These are phyloP conservation scores for Porites divaricata DNA, from an alignment of 92 coral and sea anemone genomes.

Conservation along the genomic window DNA sequence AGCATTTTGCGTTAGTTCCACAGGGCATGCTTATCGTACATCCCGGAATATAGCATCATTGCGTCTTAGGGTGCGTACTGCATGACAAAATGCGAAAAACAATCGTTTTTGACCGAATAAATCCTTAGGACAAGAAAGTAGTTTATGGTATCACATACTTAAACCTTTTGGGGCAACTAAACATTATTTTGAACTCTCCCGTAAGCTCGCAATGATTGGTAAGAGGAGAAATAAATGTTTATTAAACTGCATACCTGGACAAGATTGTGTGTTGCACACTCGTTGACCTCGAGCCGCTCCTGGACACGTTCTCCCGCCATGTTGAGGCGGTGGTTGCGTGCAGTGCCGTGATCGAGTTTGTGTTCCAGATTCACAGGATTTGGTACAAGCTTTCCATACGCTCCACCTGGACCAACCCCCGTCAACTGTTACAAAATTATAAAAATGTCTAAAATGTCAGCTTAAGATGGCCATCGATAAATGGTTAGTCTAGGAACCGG, in stretches of 20 bases:
- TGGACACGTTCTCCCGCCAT: constrained; percentile 9
- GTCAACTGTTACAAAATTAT: background rate
- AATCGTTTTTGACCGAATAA: too few relatives aligned
- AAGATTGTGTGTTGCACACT: constrained; percentile 1
- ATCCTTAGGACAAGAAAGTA: background rate
- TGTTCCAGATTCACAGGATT: constrained; percentile 19
- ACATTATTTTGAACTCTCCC: too few relatives aligned
- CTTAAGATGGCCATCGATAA: too few relatives aligned
- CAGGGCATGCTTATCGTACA: too few relatives aligned
- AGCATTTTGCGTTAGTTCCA: too few relatives aligned
- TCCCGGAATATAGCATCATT: too few relatives aligned
- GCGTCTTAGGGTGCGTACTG: too few relatives aligned
- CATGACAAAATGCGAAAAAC: too few relatives aligned
- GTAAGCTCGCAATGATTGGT: too few relatives aligned
- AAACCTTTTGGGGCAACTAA: background rate
- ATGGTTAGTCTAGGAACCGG: too few relatives aligned
- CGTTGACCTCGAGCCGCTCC: background rate
- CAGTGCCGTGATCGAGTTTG: background rate
- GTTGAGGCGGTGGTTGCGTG: background rate
- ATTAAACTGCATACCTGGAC: constrained; percentile 15
- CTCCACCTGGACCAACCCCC: constrained; percentile 40
- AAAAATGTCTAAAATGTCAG: background rate
- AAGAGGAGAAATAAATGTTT: background rate
- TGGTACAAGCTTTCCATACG: constrained; percentile 3
- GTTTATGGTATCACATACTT: background rate